phyloP scores from a whole-genome alignment of 30 jellyfish, hydroid and myxozoan genomes.

The Pseudorhiza aurosa region DNA sequence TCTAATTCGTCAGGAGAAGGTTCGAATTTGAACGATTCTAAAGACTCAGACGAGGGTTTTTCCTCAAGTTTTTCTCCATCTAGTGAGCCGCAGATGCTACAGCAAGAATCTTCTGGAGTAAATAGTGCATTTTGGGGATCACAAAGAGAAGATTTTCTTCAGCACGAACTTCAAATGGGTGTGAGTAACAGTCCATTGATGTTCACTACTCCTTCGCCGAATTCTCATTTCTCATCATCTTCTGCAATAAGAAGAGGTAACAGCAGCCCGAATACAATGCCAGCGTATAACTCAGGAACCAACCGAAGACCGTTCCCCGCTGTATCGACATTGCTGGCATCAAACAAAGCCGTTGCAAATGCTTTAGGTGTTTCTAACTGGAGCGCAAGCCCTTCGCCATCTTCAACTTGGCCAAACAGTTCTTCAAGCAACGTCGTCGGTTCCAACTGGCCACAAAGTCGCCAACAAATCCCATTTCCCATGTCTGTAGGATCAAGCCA shows the following conservation, averaged over 20 bases:
- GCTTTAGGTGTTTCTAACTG: conserved; percentile 96
- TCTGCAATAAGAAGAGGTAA: conserved; percentile 50
- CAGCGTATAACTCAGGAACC: conserved; percentile 64
- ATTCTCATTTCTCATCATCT: conserved; percentile 51
- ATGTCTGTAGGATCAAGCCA: conserved; percentile 61
- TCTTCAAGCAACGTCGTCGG: conserved; percentile 62
- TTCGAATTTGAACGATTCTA: conserved; percentile 91
- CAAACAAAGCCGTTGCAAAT: conserved; percentile 96
- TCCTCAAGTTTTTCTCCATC: conserved; percentile 99
- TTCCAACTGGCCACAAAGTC: conserved; percentile 93
- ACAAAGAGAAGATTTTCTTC: conserved; percentile 92
- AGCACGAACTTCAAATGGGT: conserved; percentile 85
- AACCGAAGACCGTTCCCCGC: conserved; percentile 97
- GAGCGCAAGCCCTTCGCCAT: conserved; percentile 74
- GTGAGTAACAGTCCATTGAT: conserved; percentile 78
- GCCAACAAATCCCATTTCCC: conserved; percentile 81
- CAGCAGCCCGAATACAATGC: conserved; percentile 59
- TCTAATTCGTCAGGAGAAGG: conserved; percentile 45
- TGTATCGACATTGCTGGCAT: conserved; percentile 86
- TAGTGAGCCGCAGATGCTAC: conserved; percentile 97
- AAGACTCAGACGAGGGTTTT: conserved; percentile 99
- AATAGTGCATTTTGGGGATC: conserved; percentile 92
- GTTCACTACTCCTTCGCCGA: conserved; percentile 57
- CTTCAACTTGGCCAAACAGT: conserved; percentile 95
- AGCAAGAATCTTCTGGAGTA: conserved; percentile 88